Base-by-base conservation (phyloP, 2,113 vertebrate genomes). In the Pelvicachromis taeniatus region DNA sequence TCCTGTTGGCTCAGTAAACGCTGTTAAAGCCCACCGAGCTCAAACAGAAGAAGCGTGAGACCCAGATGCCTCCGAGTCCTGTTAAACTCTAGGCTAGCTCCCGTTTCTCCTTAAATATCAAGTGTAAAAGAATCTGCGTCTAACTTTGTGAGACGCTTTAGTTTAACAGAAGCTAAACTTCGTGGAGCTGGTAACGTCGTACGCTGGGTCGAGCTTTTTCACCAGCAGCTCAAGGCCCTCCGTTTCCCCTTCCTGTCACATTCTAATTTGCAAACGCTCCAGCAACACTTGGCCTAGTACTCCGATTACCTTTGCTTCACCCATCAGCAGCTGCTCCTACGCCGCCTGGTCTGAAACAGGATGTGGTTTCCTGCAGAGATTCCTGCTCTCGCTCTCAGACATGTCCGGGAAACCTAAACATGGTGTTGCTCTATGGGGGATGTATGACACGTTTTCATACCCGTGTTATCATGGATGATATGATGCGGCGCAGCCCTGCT, bases 1-100 rank as follows among this genome's bases (percentile, higher is more conserved):
- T 3, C 5, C 38, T 26, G 65, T 17, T 45, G 65, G 65, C n/a
- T n/a, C 19, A 54, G 29, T 19, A 54, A 70, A 35, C 17, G 3
- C 59, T n/a, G 31, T 63, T 3, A 2, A 45, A 26, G 40, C 21
- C 29, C 56, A 17, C 2, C 2, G 19, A 50, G 48, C 50, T 52
- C 16, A 19, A 17, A 6, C 4, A 59, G 5, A 61, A 19, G 16
- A 33, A 61, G 8, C 10, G 16, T 4, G 58, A 61, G 58, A 29
- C 58, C 29, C 1, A 33, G 33, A 31, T 33, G 58, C 9, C 58
- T 4, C 9, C 16, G 8, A 33, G 17, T 59, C 16, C 14, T 17
- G 8, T 0, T 0, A 29, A 70, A 45, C 29, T 19, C 29, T 9
- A 5, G 0, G 29, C 29, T 4, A 9, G 58, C 58, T 11, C 1